Evolutionary conservation across 2,888 invertebrate species (phyloP), one percentile per base, ranked within the genome.

Genomic region (Stenodera caucasica): DNA sequence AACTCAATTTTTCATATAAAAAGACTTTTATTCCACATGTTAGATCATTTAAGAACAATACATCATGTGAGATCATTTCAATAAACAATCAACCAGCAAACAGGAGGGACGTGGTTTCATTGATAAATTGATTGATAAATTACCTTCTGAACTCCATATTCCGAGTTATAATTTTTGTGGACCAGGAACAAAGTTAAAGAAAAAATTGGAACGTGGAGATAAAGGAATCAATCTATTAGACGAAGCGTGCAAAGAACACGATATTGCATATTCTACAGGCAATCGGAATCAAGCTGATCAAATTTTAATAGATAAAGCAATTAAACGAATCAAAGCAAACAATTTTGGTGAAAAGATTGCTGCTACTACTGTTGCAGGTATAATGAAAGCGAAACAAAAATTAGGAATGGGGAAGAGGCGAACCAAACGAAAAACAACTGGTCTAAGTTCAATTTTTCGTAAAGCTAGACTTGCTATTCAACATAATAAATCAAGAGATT

Each of bases 221-320:
- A 59, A 21, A 40, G 75, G 75, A 7, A 61, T 71, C 7, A 72
- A 77, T 67, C 58, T 58, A 5, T 61, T 77, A 32, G 77, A 78
- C 65, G 59, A 56, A 23, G 74, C 73, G n/a, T 75, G 74, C 58
- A 75, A 73, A 61, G 58, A 71, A 23, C 77, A 75, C 66, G 77
- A 77, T 65, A 76, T 76, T 50, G 72, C 72, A 5, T 77, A 78
- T 61, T 60, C 56, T 72, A 55, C 15, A 54, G 18, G 58, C 65
- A 50, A 32, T 32, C 67, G 77, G 49, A 71, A 77, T 61, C 63
- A 66, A 53, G 80, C 79, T 2, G 78, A 81, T 70, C 63, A 69
- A 60, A 32, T 67, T 21, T 65, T 80, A 11, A 67, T 69, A 14
- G 69, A 32, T 32, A 32, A 32, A 7, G 32, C 32, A 5, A 75